These are phyloP conservation scores for Pangasius sanitwongsei DNA, from an alignment of 2,797 vertebrate species.

Conservation along the genomic window DNA sequence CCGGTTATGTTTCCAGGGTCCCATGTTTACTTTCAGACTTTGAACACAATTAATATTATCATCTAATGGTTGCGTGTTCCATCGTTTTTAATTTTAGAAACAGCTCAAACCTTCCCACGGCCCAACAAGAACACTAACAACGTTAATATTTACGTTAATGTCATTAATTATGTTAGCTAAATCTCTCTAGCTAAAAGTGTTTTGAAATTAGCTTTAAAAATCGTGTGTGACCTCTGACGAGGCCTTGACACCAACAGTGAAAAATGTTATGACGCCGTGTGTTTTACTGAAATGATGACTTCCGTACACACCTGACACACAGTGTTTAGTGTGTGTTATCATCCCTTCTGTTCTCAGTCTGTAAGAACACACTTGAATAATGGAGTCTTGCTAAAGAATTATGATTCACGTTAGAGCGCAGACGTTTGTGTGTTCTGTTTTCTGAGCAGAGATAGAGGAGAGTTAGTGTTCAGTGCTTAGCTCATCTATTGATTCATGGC, in stretches of 20 bases:
- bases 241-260: neutral
- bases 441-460: neutral
- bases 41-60: neutral
- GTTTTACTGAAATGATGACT: neutral
- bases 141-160: neutral
- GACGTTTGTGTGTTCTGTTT: neutral
- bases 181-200: neutral
- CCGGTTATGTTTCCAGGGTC: too few relatives aligned
- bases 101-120: neutral
- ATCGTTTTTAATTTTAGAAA: neutral
- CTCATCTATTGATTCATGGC: slow-evolving; percentile 17
- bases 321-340: neutral
- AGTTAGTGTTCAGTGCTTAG: neutral
- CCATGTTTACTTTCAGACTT: neutral
- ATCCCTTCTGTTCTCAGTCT: neutral
- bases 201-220: neutral
- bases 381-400: neutral
- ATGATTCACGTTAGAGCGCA: neutral
- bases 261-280: too few relatives aligned
- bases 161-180: neutral
- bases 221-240: neutral
- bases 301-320: neutral
- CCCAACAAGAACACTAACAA: neutral
- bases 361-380: neutral
- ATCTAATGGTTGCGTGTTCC: neutral